A percentile compares a stretch with the other conserved stretches of the same genome.
phyloP scores from a whole-genome alignment of 2,797 vertebrate species.

The Scyliorhinus canicula region DNA sequence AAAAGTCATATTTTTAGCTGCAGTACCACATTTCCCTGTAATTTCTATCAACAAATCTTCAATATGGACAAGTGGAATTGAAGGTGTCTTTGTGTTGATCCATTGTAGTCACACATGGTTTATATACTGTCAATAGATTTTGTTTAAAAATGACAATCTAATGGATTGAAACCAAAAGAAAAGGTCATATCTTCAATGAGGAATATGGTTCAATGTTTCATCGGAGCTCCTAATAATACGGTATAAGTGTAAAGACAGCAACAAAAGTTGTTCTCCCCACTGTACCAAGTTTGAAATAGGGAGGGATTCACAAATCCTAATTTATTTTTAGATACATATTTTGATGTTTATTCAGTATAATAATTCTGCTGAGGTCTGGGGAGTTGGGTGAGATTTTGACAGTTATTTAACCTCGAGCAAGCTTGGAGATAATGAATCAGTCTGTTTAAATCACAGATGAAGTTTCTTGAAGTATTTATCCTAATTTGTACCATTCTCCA shows the following conservation, averaged over 20 bases:
- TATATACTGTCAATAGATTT: background rate
- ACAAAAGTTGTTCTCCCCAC: background rate
- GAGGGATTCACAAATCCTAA: background rate
- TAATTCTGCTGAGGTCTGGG: background rate
- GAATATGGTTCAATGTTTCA: background rate
- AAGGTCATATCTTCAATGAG: background rate
- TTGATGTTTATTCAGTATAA: background rate
- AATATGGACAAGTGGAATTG: background rate
- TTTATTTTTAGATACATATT: background rate
- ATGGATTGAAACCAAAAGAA: background rate
- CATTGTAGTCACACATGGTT: background rate
- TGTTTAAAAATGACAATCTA: background rate
- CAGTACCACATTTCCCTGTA: background rate
- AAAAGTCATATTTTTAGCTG: background rate
- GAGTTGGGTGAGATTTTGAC: background rate
- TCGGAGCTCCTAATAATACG: background rate
- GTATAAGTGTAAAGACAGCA: background rate
- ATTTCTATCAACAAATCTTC: background rate
- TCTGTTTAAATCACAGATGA: background rate
- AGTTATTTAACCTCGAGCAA: background rate
- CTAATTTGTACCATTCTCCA: background rate
- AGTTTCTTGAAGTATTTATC: background rate
- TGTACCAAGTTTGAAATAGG: background rate
- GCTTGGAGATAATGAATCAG: background rate
- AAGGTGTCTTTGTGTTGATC: background rate